Evolutionary conservation across 2,888 invertebrate genomes (phyloP), one percentile per base, ranked within the genome.

Genomic region (Lasiommata megera): DNA sequence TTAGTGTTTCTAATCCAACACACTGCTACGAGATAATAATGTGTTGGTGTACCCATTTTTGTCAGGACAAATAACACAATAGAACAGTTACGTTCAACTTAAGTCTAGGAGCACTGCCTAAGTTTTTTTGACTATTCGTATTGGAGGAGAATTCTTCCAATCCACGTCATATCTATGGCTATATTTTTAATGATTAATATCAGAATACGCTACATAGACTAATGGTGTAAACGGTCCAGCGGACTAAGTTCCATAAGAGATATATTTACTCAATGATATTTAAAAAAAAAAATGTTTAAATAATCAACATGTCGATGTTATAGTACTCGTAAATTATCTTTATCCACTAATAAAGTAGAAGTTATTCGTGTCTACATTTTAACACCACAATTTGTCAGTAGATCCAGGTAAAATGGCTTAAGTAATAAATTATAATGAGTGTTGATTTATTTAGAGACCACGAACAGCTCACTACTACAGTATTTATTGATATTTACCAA

Each of bases 201-300:
- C 28, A 28, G 28, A 28, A 6, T 3, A 7, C 7, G 28, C 5
- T 28, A 28, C 1, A 9, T 3, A 11, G 34, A 11, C 17, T 17
- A 12, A 31, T 43, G 14, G 59, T 59, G 62, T 59, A 62, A 62
- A 6, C n/a, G 59, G 8, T 56, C 51, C 56, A 56, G 46, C 51
- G 59, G 61, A 56, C 41, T 46, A 56, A 18, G 50, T 18, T 59
- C 58, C 53, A 54, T 54, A 58, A 1, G 18, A 34, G 18, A 16
- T 12, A 47, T 54, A 51, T 23, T 23, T 23, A 17, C 44, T 31
- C 9, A 31, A 31, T 6, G 9, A 31, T 31, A 3, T 6, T 31
- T 6, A 34, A 11, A 34, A 11, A 11, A 11, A 34, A 34, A 9
- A 11, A 1, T 31, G 7, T 23, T 6, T 18, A 44, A 56, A 46